A percentile compares a stretch with the other conserved stretches of the same genome.
Conservation (phyloP, 2,113 vertebrate genomes). For the Manacus vitellinus region DNA sequence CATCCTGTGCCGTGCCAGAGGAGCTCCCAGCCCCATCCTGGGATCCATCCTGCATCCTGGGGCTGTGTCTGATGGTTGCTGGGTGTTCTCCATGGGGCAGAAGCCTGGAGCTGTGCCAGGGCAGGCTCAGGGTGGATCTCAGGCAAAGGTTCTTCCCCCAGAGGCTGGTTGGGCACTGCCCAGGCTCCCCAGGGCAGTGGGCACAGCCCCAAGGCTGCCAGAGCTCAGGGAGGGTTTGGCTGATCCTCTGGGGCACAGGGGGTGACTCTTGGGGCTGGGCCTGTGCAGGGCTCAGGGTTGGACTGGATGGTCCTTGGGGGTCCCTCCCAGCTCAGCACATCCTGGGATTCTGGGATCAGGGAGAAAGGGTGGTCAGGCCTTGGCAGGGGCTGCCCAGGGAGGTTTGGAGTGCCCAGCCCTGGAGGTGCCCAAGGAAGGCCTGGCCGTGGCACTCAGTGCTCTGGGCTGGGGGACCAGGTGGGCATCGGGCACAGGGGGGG, state of each 20-base stretch:
- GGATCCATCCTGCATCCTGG: background rate
- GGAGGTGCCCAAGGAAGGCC: background rate
- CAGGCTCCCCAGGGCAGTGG: background rate
- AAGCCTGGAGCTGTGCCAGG: too few relatives aligned
- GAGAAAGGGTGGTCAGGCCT: rapidly evolving
- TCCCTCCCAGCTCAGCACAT: background rate
- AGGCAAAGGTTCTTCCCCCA: background rate
- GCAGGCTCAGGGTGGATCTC: background rate
- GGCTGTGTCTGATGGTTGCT: background rate
- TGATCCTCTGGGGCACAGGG: background rate
- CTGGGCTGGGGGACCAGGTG: background rate
- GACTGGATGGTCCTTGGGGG: background rate
- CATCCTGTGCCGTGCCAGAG: background rate
- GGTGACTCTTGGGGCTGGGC: background rate
- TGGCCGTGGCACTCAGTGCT: rapidly evolving
- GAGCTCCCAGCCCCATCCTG: background rate
- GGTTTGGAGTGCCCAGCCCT: background rate
- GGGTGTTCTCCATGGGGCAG: rapidly evolving
- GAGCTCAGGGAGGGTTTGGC: background rate
- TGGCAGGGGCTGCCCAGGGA: background rate
- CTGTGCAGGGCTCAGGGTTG: background rate
- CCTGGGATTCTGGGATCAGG: background rate
- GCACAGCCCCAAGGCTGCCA: background rate
- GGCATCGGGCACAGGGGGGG: rapidly evolving
- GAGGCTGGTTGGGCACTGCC: background rate